Conservation (phyloP, 2,113 vertebrate species). For the Equus przewalskii region DNA sequence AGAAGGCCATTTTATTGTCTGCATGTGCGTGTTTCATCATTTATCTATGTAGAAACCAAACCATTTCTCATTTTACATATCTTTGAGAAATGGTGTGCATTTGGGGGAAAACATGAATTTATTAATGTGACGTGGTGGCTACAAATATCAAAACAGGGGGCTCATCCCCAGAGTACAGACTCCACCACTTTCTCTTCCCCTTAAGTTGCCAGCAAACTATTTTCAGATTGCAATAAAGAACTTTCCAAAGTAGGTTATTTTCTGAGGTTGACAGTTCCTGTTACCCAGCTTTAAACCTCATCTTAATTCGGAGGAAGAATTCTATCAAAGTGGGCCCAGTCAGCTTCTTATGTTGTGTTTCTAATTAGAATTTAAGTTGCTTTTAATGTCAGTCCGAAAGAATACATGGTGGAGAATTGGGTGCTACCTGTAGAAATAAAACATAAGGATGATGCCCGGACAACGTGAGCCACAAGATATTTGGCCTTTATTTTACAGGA, state of each 20-base stretch:
- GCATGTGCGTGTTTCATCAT: accelerated
- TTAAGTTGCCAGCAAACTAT: neutral
- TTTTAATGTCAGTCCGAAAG: slow-evolving; percentile 37
- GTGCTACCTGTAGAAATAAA: neutral
- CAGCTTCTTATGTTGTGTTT: neutral
- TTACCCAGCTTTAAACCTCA: slow-evolving; percentile 14
- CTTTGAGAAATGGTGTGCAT: accelerated
- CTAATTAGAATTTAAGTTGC: slow-evolving; percentile 68
- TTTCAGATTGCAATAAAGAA: neutral
- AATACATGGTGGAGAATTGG: neutral
- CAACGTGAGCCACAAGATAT: accelerated
- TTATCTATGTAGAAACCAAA: neutral
- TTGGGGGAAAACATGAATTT: neutral
- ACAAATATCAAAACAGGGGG: accelerated
- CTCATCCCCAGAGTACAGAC: accelerated
- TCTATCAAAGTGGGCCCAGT: neutral
- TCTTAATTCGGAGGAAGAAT: slow-evolving; percentile 20
- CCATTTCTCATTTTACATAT: accelerated
- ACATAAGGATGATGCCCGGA: accelerated
- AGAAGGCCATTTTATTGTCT: accelerated
- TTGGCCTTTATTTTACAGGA: neutral
- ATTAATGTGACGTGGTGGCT: accelerated
- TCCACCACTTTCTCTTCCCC: accelerated
- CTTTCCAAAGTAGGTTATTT: neutral
- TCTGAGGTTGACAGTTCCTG: neutral